A percentile compares a stretch with the other conserved stretches of the same genome.
Conservation (phyloP, 2,888 invertebrate genomes). For the Chymomyza fuscimana region DNA sequence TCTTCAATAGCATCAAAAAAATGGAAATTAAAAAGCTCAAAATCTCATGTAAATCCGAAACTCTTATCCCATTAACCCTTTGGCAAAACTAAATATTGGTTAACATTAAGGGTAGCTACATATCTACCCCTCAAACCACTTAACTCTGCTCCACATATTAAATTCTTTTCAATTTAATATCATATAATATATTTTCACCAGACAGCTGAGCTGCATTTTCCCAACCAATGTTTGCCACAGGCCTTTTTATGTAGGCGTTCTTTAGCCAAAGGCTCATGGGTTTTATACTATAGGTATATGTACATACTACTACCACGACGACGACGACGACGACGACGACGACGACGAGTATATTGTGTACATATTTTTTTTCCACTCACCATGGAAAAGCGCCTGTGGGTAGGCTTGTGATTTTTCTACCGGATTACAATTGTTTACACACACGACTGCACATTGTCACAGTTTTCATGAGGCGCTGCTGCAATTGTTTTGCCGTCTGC, state of each 20-base stretch:
- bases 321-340: too few relatives aligned
- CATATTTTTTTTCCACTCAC: background rate
- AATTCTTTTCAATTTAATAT: background rate
- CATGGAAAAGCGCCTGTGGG: background rate
- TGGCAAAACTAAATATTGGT: background rate
- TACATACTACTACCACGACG: background rate
- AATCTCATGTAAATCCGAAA: background rate
- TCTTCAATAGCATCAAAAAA: background rate
- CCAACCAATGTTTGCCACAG: background rate
- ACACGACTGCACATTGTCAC: conserved; percentile 71
- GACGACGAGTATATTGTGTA: background rate
- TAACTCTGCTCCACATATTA: background rate
- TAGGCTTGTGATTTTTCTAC: conserved; percentile 67
- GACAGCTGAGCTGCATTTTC: background rate
- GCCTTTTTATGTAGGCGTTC: background rate
- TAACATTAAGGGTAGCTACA: background rate
- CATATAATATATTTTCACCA: background rate
- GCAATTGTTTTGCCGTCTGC: conserved; percentile 47
- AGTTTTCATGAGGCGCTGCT: conserved; percentile 58
- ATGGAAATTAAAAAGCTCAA: background rate
- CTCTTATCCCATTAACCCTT: background rate
- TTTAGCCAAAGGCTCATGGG: background rate
- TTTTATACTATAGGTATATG: background rate
- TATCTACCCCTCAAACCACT: background rate
- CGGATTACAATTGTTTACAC: conserved; percentile 73